phyloP scores from a whole-genome alignment of 2,888 invertebrate genomes.

The Schizaphis graminum region DNA sequence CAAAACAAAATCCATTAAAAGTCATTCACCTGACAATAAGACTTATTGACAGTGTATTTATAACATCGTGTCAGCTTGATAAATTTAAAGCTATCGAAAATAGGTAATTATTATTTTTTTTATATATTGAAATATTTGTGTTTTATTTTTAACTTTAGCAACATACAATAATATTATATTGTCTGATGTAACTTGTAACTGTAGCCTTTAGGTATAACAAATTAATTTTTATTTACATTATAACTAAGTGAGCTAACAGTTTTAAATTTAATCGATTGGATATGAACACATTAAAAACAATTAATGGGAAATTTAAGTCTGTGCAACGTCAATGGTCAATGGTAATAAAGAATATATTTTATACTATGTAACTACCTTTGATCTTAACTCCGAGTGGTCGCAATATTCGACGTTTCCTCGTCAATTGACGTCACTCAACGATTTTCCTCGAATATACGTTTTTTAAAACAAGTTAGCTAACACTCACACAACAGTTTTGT shows the following conservation, averaged over 20 bases:
- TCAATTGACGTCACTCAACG: neutral
- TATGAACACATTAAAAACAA: too few relatives aligned
- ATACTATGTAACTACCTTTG: neutral
- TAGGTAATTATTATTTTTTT: too few relatives aligned
- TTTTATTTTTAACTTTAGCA: too few relatives aligned
- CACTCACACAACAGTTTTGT: neutral
- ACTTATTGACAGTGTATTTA: neutral
- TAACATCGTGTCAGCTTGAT: neutral
- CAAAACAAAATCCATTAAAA: neutral
- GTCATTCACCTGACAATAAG: neutral
- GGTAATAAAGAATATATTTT: neutral
- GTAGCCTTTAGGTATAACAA: too few relatives aligned
- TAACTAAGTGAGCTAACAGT: too few relatives aligned
- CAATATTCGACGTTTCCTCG: neutral
- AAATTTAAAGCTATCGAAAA: neutral
- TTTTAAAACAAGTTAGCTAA: neutral
- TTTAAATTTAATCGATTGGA: too few relatives aligned
- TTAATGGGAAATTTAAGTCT: neutral
- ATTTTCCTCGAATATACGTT: neutral
- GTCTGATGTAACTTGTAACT: too few relatives aligned
- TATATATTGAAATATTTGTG: too few relatives aligned
- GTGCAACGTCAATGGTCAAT: neutral
- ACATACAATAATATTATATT: too few relatives aligned
- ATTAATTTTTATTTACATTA: too few relatives aligned
- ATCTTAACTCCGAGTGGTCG: neutral